Evolutionary conservation across 2,113 vertebrate species (phyloP), one percentile per base, ranked within the genome.

Genomic region (Eclectus roratus): DNA sequence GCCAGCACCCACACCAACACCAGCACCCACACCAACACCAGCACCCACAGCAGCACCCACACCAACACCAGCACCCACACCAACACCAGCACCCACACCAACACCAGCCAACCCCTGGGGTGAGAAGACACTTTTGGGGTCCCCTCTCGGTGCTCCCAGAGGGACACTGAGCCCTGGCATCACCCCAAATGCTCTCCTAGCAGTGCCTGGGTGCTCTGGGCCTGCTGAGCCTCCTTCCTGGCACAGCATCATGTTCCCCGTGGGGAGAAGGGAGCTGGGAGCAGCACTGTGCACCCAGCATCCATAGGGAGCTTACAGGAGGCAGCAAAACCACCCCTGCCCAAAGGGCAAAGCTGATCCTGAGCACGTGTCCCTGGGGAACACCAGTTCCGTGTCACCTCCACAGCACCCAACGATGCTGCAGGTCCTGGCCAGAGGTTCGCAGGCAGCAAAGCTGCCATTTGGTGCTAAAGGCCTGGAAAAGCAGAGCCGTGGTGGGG

Each of bases 331-430:
- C 4, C 6, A 6, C 5, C 20, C 21, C 35, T 55, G 31, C 27
- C 47, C 25, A 1, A 15, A 27, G 63, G 41, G 9, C 18, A 56
- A 18, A 56, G 79, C 71, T 29, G 37, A 5, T 39, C 39, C 7
- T 17, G 66, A 60, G 46, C 27, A 53, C 4, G 0, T 35, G 44
- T 46, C 50, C 63, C 41, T 2, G 0, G 17, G 63, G 70, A 50
- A 27, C 1, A 2, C 29, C 6, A 1, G n/a, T 53, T 35, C 43
- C 3, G 0, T 8, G 44, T 33, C 13, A 10, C 46, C 20, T 18
- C 4, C 52, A 6, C 18, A 13, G 0, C 5, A 3, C 39, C 14
- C 76, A 9, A 0, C 0, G 7, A 4, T 4, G 31, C 49, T 5
- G 27, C 21, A 9, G 70, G 28, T 9, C 46, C 13, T 1, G 0